phyloP scores from a whole-genome alignment of 2,113 vertebrate genomes.

The Willisornis vidua region DNA sequence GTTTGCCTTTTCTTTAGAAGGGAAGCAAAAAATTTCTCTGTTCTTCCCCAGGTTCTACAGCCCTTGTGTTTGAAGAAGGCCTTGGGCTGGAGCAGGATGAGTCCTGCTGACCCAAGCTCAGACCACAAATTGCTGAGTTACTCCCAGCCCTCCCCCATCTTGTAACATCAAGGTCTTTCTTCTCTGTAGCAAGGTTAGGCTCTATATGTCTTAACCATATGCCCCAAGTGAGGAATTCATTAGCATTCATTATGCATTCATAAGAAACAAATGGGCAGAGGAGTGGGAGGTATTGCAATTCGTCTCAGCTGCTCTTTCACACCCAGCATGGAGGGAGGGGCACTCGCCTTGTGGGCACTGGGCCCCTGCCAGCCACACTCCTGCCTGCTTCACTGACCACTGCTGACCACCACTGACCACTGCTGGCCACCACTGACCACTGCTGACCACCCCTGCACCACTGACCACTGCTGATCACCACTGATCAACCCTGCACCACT shows the following conservation, averaged over 20 bases:
- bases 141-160: not conserved
- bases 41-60: not conserved
- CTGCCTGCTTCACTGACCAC: not conserved
- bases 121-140: not conserved
- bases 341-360: not conserved
- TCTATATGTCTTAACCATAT: conserved; percentile 71
- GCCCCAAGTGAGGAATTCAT: conserved; percentile 74
- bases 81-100: not conserved
- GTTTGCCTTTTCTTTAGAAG: not conserved
- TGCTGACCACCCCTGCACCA: rapidly evolving
- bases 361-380: not conserved
- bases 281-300: conserved; percentile 62
- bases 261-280: conserved; percentile 62
- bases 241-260: conserved; percentile 84
- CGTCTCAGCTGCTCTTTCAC: conserved; percentile 71
- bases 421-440: not conserved
- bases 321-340: not conserved
- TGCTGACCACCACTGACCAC: not conserved
- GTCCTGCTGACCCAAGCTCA: not conserved
- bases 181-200: conserved; percentile 41
- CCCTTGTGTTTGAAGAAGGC: not conserved
- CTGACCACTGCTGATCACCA: too few relatives aligned
- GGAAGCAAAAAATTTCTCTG: not conserved
- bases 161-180: conserved; percentile 41
- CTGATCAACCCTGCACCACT: too few relatives aligned